Percentiles rank a stretch among this genome's conserved stretches.
These are phyloP conservation scores for Molothrus ater DNA, from an alignment of 2,797 vertebrate species.

Conservation along the genomic window DNA sequence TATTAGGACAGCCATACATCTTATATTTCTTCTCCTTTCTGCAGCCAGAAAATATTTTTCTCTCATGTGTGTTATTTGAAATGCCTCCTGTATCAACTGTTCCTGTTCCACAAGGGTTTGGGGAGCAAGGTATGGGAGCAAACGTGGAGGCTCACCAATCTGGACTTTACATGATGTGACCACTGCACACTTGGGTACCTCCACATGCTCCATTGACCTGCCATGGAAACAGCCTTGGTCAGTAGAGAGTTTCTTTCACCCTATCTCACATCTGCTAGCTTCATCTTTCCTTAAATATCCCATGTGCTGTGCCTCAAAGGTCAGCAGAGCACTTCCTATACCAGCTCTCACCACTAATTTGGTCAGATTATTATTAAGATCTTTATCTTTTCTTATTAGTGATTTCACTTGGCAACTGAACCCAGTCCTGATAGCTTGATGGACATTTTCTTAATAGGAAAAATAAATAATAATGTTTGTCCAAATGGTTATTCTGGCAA, in stretches of 20 bases:
- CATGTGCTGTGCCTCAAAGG: not conserved
- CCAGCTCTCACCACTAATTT: not conserved
- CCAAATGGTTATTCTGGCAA: not conserved
- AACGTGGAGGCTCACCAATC: fast-evolving
- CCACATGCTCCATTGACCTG: not conserved
- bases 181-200: not conserved
- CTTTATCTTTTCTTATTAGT: not conserved
- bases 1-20: not conserved
- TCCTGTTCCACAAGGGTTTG: not conserved
- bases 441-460: not conserved
- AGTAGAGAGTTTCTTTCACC: not conserved
- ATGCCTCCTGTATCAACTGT: not conserved
- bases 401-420: not conserved
- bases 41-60: not conserved
- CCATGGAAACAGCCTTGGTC: not conserved
- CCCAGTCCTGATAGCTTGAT: not conserved
- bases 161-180: not conserved
- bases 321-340: not conserved
- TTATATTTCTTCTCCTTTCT: not conserved
- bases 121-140: not conserved
- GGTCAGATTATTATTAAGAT: not conserved
- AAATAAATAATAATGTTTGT: not conserved
- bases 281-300: not conserved
- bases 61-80: not conserved
- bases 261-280: not conserved